phyloP scores from a whole-genome alignment of 2,113 vertebrate genomes.

The Sylvilagus bachmani region DNA sequence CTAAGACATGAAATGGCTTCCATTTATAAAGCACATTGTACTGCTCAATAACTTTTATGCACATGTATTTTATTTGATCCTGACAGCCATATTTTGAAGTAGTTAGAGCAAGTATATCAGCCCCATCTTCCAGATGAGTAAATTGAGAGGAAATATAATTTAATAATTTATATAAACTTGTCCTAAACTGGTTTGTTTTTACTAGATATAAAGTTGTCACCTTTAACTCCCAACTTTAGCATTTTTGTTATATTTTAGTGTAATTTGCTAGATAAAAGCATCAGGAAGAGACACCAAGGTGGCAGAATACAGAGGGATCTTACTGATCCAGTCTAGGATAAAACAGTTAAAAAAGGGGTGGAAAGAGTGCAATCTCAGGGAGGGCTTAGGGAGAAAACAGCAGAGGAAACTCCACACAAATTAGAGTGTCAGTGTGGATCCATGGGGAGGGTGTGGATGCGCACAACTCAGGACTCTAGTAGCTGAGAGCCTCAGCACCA shows the following conservation, averaged over 20 bases:
- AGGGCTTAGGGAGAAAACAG: too few species aligned
- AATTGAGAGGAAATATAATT: not conserved
- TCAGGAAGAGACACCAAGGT: too few species aligned
- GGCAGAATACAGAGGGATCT: too few species aligned
- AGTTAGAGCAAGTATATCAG: not conserved
- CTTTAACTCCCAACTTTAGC: not conserved
- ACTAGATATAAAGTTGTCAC: not conserved
- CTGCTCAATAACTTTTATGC: not conserved
- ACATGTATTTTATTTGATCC: not conserved
- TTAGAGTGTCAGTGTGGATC: too few species aligned
- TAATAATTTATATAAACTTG: not conserved
- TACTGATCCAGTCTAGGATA: too few species aligned
- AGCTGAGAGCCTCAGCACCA: too few species aligned
- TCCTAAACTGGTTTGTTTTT: not conserved
- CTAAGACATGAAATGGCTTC: not conserved
- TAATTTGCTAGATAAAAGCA: conserved; percentile 31
- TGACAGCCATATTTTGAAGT: not conserved
- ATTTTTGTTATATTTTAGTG: conserved; percentile 18
- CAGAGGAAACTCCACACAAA: too few species aligned
- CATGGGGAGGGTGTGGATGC: too few species aligned
- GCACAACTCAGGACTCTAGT: too few species aligned
- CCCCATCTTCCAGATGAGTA: conserved; percentile 40
- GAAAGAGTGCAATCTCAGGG: too few species aligned
- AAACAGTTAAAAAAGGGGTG: too few species aligned
- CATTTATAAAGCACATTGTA: not conserved